Conservation (phyloP, 2,888 invertebrate species). For the Platerodrilus igneus region DNA sequence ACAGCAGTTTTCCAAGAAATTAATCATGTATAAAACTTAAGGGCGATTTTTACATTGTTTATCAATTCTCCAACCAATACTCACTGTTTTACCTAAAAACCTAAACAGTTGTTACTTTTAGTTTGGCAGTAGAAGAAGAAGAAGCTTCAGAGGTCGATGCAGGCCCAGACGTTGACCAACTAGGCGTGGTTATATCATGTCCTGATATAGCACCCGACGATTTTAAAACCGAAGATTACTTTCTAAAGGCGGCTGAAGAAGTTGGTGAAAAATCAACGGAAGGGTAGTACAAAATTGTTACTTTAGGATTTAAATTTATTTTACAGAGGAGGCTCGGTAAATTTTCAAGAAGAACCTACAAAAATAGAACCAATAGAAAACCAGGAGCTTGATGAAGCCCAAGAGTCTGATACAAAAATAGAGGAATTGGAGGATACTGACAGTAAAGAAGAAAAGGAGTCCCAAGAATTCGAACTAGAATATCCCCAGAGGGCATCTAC, state of each 20-base stretch:
- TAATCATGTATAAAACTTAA: too few relatives aligned
- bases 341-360: constrained; percentile 11
- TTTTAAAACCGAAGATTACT: constrained; percentile 19
- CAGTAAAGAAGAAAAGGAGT: constrained; percentile 1
- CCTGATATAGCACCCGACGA: constrained; percentile 27
- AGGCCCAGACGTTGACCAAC: constrained; percentile 11
- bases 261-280: constrained; percentile 23
- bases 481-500: too few relatives aligned
- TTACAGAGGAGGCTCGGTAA: too few relatives aligned
- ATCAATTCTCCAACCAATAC: too few relatives aligned
- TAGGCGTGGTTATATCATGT: constrained; percentile 24
- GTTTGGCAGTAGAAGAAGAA: constrained; percentile 17
- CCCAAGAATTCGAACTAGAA: background rate
- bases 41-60: too few relatives aligned
- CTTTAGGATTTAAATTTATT: too few relatives aligned
- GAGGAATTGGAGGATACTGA: background rate
- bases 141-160: constrained; percentile 9
- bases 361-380: constrained; percentile 1
- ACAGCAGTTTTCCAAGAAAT: too few relatives aligned
- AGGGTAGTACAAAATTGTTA: too few relatives aligned
- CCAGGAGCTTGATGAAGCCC: background rate
- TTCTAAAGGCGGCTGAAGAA: too few relatives aligned
- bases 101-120: constrained; percentile 5
- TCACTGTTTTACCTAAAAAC: too few relatives aligned
- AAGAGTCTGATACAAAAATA: background rate